A percentile compares a stretch with the other conserved stretches of the same genome.
phyloP scores from a whole-genome alignment of 64 coral and sea anemone genomes.

The Stichodactyla helianthus region DNA sequence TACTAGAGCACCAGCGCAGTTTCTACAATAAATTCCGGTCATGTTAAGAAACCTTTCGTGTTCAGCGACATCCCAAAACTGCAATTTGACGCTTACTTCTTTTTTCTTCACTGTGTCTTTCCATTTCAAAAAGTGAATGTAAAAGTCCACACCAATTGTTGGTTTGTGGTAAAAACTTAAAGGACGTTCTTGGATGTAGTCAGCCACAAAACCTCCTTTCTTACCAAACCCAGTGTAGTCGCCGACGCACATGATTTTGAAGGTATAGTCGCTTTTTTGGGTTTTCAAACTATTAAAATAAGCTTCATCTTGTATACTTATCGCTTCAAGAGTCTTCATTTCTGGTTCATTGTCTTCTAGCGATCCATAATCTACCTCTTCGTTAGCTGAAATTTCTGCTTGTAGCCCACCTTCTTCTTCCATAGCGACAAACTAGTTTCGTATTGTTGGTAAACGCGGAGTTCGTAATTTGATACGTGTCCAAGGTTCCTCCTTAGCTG shows the following conservation, averaged over 20 bases:
- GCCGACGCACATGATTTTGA: slow-evolving; percentile 93
- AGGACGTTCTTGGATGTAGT: slow-evolving; percentile 80
- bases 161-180: slow-evolving; percentile 94
- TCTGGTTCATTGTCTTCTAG: slow-evolving; percentile 18
- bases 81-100: slow-evolving; percentile 63
- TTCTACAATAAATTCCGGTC: slow-evolving; percentile 81
- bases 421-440: not conserved
- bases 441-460: not conserved
- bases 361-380: not conserved
- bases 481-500: slow-evolving; percentile 15
- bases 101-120: slow-evolving; percentile 41
- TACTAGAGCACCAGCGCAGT: slow-evolving; percentile 68
- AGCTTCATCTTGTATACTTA: slow-evolving; percentile 43
- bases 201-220: slow-evolving; percentile 82
- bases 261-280: slow-evolving; percentile 76
- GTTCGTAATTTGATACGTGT: slow-evolving; percentile 5
- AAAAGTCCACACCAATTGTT: slow-evolving; percentile 86
- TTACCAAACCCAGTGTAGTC: slow-evolving; percentile 93
- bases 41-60: slow-evolving; percentile 92
- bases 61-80: slow-evolving; percentile 93
- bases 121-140: slow-evolving; percentile 83
- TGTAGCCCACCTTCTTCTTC: not conserved
- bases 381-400: not conserved
- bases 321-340: slow-evolving; percentile 29
- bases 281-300: slow-evolving; percentile 53